These are phyloP conservation scores for Acanthaster planci DNA, from an alignment of 35 echinoderm and acorn worm genomes.

Conservation along the genomic window DNA sequence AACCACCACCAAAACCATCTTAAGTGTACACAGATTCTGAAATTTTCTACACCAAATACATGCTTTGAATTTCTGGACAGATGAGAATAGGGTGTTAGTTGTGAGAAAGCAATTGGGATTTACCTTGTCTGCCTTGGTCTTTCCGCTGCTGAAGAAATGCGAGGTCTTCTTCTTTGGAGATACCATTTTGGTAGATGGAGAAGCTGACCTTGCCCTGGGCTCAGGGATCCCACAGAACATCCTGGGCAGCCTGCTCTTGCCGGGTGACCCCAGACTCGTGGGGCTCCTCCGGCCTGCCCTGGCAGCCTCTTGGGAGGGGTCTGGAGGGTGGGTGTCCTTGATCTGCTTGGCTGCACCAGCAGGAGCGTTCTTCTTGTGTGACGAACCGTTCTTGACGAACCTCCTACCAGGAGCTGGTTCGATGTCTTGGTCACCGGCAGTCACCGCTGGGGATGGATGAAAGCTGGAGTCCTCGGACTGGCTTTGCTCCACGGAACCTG, in stretches of 20 bases:
- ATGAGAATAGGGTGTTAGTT: too few relatives aligned
- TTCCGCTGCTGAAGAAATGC: background rate
- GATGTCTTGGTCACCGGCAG: background rate
- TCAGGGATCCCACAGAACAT: slow-evolving; percentile 41
- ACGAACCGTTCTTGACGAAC: background rate
- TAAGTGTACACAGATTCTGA: too few relatives aligned
- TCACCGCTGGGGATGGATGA: background rate
- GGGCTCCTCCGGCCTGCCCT: background rate
- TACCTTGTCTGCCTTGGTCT: slow-evolving; percentile 34
- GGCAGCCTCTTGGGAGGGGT: background rate
- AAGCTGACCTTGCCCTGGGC: slow-evolving; percentile 35
- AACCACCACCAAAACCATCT: too few relatives aligned
- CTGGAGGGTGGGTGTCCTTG: background rate
- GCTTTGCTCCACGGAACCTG: background rate
- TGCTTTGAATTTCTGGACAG: too few relatives aligned
- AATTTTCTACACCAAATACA: too few relatives aligned
- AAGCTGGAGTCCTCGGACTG: too few relatives aligned
- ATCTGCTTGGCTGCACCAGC: background rate
- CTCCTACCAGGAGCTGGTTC: background rate
- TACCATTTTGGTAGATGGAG: slow-evolving; percentile 4
- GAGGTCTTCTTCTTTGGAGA: slow-evolving; percentile 22
- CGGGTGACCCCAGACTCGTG: background rate
- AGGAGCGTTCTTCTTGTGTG: background rate
- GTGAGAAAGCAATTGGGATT: background rate
- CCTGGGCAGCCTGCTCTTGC: slow-evolving; percentile 31